These are phyloP conservation scores for Paramuricea clavata DNA, from an alignment of 92 coral and sea anemone genomes.

Conservation along the genomic window DNA sequence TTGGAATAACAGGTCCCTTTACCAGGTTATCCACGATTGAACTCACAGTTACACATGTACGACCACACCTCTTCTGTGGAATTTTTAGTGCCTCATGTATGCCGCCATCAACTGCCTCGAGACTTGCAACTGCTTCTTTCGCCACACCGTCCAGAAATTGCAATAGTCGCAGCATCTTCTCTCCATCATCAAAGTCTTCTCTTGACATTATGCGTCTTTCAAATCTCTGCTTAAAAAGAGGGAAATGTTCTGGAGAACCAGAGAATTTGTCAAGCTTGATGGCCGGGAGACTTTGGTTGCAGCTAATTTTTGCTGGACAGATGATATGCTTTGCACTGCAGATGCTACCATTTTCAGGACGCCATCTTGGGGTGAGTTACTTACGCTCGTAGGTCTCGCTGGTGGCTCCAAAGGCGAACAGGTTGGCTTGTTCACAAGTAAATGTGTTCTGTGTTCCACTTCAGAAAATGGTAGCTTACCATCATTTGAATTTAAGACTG, in stretches of 20 bases:
- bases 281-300: slow-evolving; percentile 54
- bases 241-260: slow-evolving; percentile 53
- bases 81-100: slow-evolving; percentile 12
- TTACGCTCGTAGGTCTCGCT: not conserved
- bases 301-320: slow-evolving; percentile 37
- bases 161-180: slow-evolving; percentile 63
- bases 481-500: too few relatives aligned
- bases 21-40: slow-evolving; percentile 57
- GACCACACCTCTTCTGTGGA: slow-evolving; percentile 47
- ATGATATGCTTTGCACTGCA: slow-evolving; percentile 21
- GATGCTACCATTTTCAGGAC: slow-evolving; percentile 5
- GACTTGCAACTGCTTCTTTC: slow-evolving; percentile 48
- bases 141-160: slow-evolving; percentile 65
- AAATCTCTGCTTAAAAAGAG: slow-evolving; percentile 62
- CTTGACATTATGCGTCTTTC: slow-evolving; percentile 55
- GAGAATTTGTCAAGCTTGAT: slow-evolving; percentile 52
- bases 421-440: not conserved
- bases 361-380: not conserved
- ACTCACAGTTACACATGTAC: slow-evolving; percentile 52
- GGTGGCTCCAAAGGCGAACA: not conserved
- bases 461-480: too few relatives aligned
- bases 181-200: slow-evolving; percentile 60
- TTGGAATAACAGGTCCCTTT: slow-evolving; percentile 47
- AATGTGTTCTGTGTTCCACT: too few relatives aligned
- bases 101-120: slow-evolving; percentile 46